Base-by-base conservation (phyloP, 2,888 invertebrate genomes). In the Dryobotodes eremita region DNA sequence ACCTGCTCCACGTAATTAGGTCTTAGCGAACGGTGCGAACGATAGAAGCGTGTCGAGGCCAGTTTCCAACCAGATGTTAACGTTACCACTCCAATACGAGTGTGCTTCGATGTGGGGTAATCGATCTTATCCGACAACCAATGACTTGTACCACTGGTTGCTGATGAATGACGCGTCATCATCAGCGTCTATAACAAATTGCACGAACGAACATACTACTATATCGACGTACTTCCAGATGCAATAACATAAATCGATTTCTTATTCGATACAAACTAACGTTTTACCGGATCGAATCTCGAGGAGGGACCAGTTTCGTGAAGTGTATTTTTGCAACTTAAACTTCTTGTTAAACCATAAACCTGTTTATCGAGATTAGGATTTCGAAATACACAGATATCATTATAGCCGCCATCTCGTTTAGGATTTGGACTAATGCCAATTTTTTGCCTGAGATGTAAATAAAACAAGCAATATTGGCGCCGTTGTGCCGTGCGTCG, bases 31-130 rank as follows among this genome's bases (percentile, higher is more conserved):
- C 92, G 92, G 92, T 92, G 91, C 90, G 89, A 93, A 90, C 84
- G 91, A 92, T 93, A 92, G 90, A 95, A 95, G 89, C 92, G 91
- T 94, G 95, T 94, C 95, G 94, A 94, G 95, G 94, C 92, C 94
- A 91, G 89, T 88, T 89, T 86, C 80, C 83, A 86, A 86, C 80
- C 88, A 90, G 89, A 86, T 82, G 80, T 71, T 88, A 88, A 86
- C 88, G 88, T 88, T 90, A 89, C 86, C 87, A 88, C 82, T 87
- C 75, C 86, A 82, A 84, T 79, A 82, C 88, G 83, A 81, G 80
- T 86, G 57, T 50, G 82, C 75, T 88, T 86, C 84, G 85, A 91
- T 92, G 89, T 92, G 84, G 91, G 91, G 88, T 92, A 92, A 92
- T 92, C 89, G 90, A 92, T 92, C 89, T 89, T 89, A 89, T 91